Base-by-base conservation (phyloP, 2,113 vertebrate species). In the Perca schrenkii region DNA sequence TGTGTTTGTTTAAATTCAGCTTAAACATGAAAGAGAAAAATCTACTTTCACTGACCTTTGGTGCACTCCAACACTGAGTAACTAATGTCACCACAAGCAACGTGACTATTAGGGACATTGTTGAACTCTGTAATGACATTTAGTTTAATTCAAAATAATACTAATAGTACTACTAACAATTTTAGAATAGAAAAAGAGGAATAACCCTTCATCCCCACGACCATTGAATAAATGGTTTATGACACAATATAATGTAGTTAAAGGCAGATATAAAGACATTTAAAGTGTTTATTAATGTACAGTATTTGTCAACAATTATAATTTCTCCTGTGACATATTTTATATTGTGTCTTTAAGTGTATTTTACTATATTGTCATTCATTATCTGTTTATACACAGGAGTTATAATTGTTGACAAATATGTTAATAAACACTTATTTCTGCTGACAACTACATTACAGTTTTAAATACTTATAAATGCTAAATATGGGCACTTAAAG, bases 31-130 rank as follows among this genome's bases (percentile, higher is more conserved):
- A 22, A 64, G 6, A 64, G 12, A 40, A 14, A 56, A 15, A 19
- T 49, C 8, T 6, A 17, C 4, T n/a, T 40, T 36, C 2, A 56
- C 87, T 43, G 22, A 91, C 91, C 65, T 88, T 81, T 22, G 90
- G 88, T 21, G 83, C 79, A 22, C 74, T 63, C 63, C 86, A 89
- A 50, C 90, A 80, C 62, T 91, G 87, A 21, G 60, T 64, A n/a
- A 83, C 74, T 74, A 93, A n/a, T 1, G 70, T 82, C 79, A 89
- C 2, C 68, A 91, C 11, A 6, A 92, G 60, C 22, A 91, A 13
- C 0, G 28, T 57, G 28, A 89, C 71, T 5, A 74, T 52, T 2
- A 78, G 67, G 78, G 86, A 69, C 92, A 92, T 93, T 4, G 49
- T 50, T 73, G 34, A 83, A 50, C 10, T 36, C 82, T 90, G 79